Conservation (phyloP, 1,140 invertebrate species). For the Diabrotica virgifera region DNA sequence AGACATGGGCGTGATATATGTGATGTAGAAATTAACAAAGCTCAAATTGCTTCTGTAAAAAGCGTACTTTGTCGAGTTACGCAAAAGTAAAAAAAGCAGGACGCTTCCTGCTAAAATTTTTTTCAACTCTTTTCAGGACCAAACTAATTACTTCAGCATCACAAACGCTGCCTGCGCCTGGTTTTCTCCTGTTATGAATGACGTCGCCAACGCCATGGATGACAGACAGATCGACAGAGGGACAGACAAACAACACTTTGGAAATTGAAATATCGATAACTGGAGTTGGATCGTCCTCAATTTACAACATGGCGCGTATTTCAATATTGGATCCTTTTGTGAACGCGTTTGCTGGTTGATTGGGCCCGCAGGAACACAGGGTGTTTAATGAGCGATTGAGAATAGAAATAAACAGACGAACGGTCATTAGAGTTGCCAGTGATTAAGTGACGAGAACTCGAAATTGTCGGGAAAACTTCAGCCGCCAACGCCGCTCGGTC, state of each 20-base stretch:
- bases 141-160: conserved; percentile 9
- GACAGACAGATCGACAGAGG: neutral
- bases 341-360: conserved; percentile 7
- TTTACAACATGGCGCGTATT: conserved; percentile 7
- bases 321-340: conserved; percentile 10
- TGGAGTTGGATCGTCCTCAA: conserved; percentile 4
- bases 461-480: neutral
- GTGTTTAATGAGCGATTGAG: conserved; percentile 24
- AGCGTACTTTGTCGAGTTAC: conserved; percentile 1
- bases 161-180: conserved; percentile 1
- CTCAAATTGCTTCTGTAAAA: neutral
- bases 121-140: neutral
- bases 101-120: neutral
- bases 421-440: conserved; percentile 26
- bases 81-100: neutral
- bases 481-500: neutral
- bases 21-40: neutral
- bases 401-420: conserved; percentile 29
- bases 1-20: neutral
- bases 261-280: conserved; percentile 3
- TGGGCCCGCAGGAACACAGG: conserved; percentile 4
- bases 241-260: neutral
- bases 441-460: conserved; percentile 21
- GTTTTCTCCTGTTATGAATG: neutral
- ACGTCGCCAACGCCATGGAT: neutral